phyloP scores from a whole-genome alignment of 1,140 invertebrate species.

The Drosophila mauritiana region DNA sequence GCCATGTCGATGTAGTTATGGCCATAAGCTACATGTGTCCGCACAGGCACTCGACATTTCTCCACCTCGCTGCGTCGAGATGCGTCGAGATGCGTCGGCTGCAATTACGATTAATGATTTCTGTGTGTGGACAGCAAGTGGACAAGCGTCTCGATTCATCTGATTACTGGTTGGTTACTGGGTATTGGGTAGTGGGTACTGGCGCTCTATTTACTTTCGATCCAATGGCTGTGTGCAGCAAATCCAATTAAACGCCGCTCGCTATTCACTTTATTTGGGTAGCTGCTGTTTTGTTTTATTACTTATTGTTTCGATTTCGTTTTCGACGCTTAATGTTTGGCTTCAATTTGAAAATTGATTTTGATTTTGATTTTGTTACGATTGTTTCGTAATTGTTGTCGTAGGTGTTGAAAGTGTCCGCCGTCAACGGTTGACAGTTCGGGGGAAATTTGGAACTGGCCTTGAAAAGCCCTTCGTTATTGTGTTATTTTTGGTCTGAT shows the following conservation, averaged over 20 bases:
- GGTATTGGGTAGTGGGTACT: not conserved
- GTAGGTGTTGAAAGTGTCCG: slow-evolving; percentile 71
- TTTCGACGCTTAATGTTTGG: slow-evolving; percentile 34
- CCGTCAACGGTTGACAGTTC: slow-evolving; percentile 55
- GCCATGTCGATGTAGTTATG: not conserved
- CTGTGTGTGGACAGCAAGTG: slow-evolving; percentile 64
- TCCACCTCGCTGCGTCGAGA: slow-evolving; percentile 34
- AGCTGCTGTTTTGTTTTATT: slow-evolving; percentile 57
- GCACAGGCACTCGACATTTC: slow-evolving; percentile 49
- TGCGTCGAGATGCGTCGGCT: slow-evolving; percentile 44
- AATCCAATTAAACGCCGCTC: slow-evolving; percentile 54
- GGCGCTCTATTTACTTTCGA: slow-evolving; percentile 49
- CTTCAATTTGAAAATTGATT: slow-evolving; percentile 70
- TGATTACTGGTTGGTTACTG: not conserved
- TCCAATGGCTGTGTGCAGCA: slow-evolving; percentile 21
- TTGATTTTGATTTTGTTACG: slow-evolving; percentile 54
- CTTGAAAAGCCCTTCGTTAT: slow-evolving; percentile 55
- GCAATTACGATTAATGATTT: slow-evolving; percentile 75
- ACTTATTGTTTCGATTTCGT: slow-evolving; percentile 36
- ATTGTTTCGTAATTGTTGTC: slow-evolving; percentile 72
- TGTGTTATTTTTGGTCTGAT: slow-evolving; percentile 20
- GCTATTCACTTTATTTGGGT: slow-evolving; percentile 62
- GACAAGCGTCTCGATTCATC: slow-evolving; percentile 60
- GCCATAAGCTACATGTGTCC: slow-evolving; percentile 7
- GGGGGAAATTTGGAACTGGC: slow-evolving; percentile 34